Evolutionary conservation across 2,113 vertebrate genomes (phyloP), one percentile per base, ranked within the genome.

Genomic region (Tenebrosternarchus preto): DNA sequence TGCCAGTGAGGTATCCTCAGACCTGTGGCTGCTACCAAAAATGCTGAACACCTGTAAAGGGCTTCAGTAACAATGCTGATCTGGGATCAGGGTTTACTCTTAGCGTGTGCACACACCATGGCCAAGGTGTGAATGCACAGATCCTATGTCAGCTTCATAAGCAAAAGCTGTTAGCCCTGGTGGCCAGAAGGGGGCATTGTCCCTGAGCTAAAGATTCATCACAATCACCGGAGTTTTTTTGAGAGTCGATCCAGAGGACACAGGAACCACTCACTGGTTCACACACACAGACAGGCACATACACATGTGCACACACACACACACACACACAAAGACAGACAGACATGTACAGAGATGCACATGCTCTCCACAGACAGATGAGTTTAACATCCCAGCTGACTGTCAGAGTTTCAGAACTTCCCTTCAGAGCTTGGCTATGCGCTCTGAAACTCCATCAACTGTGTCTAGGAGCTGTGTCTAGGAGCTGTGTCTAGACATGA

Each of bases 151-250:
- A 46, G 61, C 83, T 77, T 67, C 25, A 27, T 66, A 22, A 57
- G 55, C 63, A 39, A 33, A 55, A 4, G 36, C 57, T 25, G 73
- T 22, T 25, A 36, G 29, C 29, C 50, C 72, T 80, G 72, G 27
- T 74, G 79, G 71, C 60, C 68, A 46, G 22, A 25, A 72, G 63
- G 68, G 73, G 56, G 83, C 8, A 74, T 88, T 89, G 84, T 93
- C 89, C 92, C 92, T 93, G 91, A 93, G 92, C 88, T 91, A 90
- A 68, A 82, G 82, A 86, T 88, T 86, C 84, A 81, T 82, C 85
- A 86, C 73, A 86, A 59, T 46, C 82, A 70, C 57, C 69, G 33
- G 25, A 8, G 6, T 17, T 25, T 25, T 64, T 43, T 50, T 36
- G 76, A 46, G 80, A 90, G 56, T 77, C 43, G 27, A 43, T 39